Evolutionary conservation across 2,888 invertebrate species (phyloP), one percentile per base, ranked within the genome.

Genomic region (Tetragonula carbonaria): DNA sequence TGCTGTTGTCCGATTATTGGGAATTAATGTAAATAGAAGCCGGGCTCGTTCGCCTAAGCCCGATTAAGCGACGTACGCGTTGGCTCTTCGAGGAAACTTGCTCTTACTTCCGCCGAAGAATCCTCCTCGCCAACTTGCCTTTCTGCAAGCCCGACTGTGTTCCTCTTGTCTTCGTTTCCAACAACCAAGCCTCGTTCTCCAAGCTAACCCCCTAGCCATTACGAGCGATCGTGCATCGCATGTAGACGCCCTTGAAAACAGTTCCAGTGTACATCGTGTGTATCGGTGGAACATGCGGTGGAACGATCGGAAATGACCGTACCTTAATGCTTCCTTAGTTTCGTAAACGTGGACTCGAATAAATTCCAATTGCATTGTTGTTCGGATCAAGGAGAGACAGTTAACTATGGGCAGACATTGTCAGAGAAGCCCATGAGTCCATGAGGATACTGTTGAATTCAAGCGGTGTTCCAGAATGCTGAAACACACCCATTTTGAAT

Each of bases 11-110:
- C 91, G 91, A 92, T 92, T 91, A 92, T 91, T 88, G 89, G 87
- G 84, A 92, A 92, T 92, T 90, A 92, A 91, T 91, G 92, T 91
- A 91, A 92, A 92, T 92, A 90, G 91, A 85, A 79, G 87, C 71
- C 86, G 74, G 84, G 84, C 66, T 80, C 82, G 81, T 82, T 89
- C 87, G 87, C 82, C 88, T 88, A 78, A 90, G 88, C 88, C 86
- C 86, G 85, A 82, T 86, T 89, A 90, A 91, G 88, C 88, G 87
- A 80, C 81, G 75, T 68, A 79, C 80, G 82, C 78, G 72, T 80
- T 78, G 83, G 74, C 83, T 76, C 78, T 70, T 68, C 77, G 74
- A 45, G 65, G 73, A 75, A 88, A 91, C 86, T 88, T 88, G n/a
- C n/a, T 21, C n/a, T 85, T 84, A 83, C 78, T 70, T 79, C 65